Conservation (phyloP, 2,888 invertebrate species). For the Andrena fulva region DNA sequence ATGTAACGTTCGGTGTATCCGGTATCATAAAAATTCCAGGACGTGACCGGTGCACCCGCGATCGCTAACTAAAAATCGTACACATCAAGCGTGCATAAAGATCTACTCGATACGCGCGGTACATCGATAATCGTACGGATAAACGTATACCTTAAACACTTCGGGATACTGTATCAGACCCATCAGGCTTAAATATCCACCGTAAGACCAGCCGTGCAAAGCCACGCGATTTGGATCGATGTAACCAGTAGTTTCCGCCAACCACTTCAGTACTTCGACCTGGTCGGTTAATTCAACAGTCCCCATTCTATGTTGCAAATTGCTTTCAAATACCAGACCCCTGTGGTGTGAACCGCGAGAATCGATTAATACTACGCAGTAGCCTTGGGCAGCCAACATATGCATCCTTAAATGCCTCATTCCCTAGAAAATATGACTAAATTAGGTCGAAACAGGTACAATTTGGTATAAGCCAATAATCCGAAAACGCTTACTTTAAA, state of each 20-base stretch:
- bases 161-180: conserved; percentile 96
- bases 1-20: conserved; percentile 99
- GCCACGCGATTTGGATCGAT: conserved; percentile 97
- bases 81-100: background rate
- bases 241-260: conserved; percentile 93
- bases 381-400: conserved; percentile 97
- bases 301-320: conserved; percentile 96
- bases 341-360: conserved; percentile 97
- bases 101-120: too few relatives aligned
- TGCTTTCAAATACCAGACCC: conserved; percentile 96
- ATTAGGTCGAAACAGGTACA: background rate
- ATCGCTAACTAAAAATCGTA: conserved; percentile 88
- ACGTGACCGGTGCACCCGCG: conserved; percentile 98
- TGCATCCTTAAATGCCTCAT: conserved; percentile 96
- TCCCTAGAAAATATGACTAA: conserved; percentile 86
- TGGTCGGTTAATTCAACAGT: conserved; percentile 97
- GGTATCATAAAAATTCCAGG: conserved; percentile 99
- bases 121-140: background rate
- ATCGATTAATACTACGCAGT: conserved; percentile 97
- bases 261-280: conserved; percentile 95
- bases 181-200: conserved; percentile 98
- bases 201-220: conserved; percentile 99
- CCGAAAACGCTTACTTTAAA: conserved; percentile 89
- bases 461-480: background rate
- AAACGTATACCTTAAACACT: conserved; percentile 91